Base-by-base conservation (phyloP, 1,140 invertebrate genomes). In the Magallana angulata region DNA sequence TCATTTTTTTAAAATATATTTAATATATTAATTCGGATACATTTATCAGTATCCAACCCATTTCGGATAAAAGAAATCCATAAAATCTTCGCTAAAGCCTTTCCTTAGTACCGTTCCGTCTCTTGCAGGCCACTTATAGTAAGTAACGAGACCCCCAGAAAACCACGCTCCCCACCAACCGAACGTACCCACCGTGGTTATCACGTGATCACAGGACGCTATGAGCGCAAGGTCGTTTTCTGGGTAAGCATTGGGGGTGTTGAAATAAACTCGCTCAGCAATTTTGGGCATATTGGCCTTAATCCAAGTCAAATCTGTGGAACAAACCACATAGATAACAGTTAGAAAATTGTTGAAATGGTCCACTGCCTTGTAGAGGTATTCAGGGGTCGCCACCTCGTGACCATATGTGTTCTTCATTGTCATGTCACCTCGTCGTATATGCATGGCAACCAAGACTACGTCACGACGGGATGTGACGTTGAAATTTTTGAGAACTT, bases 91-190 rank as follows among this genome's bases (percentile, higher is more conserved):
- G 14, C 88, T 90, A 64, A 89, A 90, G 4, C 71, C 48, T 59
- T 82, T 68, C 11, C 87, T 36, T 11, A 90, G 60, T 57, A 5
- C 2, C 8, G 85, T 84, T 7, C 85, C 87, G 56, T 88, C 84
- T 58, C 57, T 82, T n/a, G 85, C 85, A 5, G 88, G 89, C 81
- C 87, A 82, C 85, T 90, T 89, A 71, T 87, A 92, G 57, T 90
- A 92, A n/a, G 90, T 86, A 11, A 88, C 87, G 5, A 81, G 76
- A 18, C 93, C 93, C 57, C 89, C 89, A 9, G 90, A 89, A 36
- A 92, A 86, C 86, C 89, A 92, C 3, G 64, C 90, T 12, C 90
- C 82, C 92, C 92, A 92, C 92, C 92, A 92, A n/a, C 91, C 87
- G 87, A 91, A 92, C 14, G 89, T 87, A 0, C 92, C 92, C 8